These are phyloP conservation scores for Heteronetta atricapilla DNA, from an alignment of 2,113 vertebrate species.

Conservation along the genomic window DNA sequence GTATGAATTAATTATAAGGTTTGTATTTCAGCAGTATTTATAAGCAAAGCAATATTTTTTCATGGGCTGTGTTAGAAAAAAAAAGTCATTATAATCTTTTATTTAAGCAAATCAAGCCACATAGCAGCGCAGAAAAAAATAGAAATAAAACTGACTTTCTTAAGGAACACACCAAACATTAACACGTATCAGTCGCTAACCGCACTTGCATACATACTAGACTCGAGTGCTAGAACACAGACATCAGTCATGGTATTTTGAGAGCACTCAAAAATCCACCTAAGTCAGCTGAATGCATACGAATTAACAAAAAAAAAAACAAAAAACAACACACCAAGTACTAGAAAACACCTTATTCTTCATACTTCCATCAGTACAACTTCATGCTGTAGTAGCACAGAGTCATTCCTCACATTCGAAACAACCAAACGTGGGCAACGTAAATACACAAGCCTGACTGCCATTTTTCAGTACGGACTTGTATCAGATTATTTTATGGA, in stretches of 20 bases:
- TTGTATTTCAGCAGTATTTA: slow-evolving; percentile 46
- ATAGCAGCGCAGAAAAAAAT: not conserved
- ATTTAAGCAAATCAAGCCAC: not conserved
- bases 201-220: not conserved
- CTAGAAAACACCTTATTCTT: not conserved
- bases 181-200: not conserved
- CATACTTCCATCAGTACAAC: not conserved
- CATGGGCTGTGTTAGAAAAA: not conserved
- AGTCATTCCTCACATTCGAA: not conserved
- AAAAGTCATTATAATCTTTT: not conserved
- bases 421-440: not conserved
- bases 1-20: slow-evolving; percentile 21
- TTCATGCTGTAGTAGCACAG: not conserved
- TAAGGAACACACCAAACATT: not conserved
- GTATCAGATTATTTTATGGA: not conserved
- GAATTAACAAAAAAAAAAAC: not conserved
- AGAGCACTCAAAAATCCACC: not conserved
- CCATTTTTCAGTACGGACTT: not conserved
- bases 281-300: not conserved
- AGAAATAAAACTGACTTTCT: not conserved
- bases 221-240: not conserved
- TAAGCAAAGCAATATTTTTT: slow-evolving; percentile 12
- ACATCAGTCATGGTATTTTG: not conserved
- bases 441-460: not conserved
- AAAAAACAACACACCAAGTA: not conserved